Evolutionary conservation across 2,797 vertebrate species (phyloP), one percentile per base, ranked within the genome.

Genomic region (Ctenopoma kingsleyae): DNA sequence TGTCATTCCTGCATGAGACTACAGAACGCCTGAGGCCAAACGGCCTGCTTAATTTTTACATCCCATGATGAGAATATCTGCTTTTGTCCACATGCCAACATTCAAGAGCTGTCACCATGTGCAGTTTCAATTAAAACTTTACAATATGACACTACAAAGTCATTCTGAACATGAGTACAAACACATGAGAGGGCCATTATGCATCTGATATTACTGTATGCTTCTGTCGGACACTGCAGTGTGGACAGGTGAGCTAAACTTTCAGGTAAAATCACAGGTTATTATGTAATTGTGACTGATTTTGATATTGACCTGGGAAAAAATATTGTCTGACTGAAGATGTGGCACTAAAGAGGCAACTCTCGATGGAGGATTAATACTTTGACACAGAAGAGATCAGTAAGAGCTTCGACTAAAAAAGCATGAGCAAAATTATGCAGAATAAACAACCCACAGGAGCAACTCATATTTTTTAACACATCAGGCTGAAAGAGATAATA

Each of bases 1-100:
- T 94, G 87, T 94, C 94, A 95, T 95, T 95, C 94, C 91, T 93
- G 84, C 83, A 83, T 66, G 80, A 90, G 79, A 92, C 84, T 87
- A 60, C 87, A 50, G 52, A 85, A 60, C 13, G 91, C 93, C 93
- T 50, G n/a, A 17, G 89, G 94, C 87, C 82, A 89, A 95, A 95
- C 94, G 81, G 92, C 87, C 86, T 76, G 67, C 65, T 74, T 81
- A n/a, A 58, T 67, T 60, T 67, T 83, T 73, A 82, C 78, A 80
- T 63, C 55, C n/a, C 30, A 41, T 22, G 11, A 71, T 82, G 81
- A 74, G 78, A 86, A 80, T 82, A 68, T 75, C 66, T 63, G 35
- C 74, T 51, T 72, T 65, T 68, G 25, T 59, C 57, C 22, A 25
- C 71, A 70, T 60, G 51, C 20, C 63, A 66, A 48, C 48, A 44